These are phyloP conservation scores for Leptarthrus brevirostris DNA, from an alignment of 2,888 invertebrate genomes.

Conservation along the genomic window DNA sequence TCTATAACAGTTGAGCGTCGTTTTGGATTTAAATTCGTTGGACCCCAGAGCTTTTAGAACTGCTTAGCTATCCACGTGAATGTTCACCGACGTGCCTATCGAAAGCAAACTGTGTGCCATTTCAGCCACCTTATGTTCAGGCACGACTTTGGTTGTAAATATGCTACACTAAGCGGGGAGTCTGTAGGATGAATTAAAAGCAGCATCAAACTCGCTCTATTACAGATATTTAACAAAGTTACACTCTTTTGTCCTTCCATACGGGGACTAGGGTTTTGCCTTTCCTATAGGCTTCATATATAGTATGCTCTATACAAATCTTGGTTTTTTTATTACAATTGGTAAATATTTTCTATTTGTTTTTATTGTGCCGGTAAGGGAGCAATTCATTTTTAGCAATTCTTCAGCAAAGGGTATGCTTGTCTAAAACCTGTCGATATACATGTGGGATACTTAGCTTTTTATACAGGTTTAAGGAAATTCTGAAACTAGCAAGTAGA, in stretches of 20 bases:
- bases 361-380: conserved; percentile 11
- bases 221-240: conserved; percentile 3
- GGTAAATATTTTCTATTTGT: conserved; percentile 19
- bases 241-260: not conserved
- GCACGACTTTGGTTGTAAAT: too few relatives aligned
- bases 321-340: conserved; percentile 8
- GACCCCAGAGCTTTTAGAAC: too few relatives aligned
- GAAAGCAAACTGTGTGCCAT: too few relatives aligned
- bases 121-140: too few relatives aligned
- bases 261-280: not conserved
- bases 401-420: conserved; percentile 2
- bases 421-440: conserved; percentile 7
- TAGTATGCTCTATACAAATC: not conserved
- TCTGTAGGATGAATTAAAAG: too few relatives aligned
- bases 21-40: too few relatives aligned
- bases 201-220: conserved; percentile 1
- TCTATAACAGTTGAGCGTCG: too few relatives aligned
- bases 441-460: conserved; percentile 1
- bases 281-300: not conserved
- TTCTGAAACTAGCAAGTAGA: not conserved
- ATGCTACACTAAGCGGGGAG: too few relatives aligned
- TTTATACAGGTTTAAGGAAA: not conserved
- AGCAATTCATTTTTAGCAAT: not conserved
- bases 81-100: too few relatives aligned
- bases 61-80: too few relatives aligned